Percentiles rank a stretch among this genome's conserved stretches.
Evolutionary conservation across 1,140 invertebrate species (phyloP).

Genomic region (Drosophila rhopaloa): DNA sequence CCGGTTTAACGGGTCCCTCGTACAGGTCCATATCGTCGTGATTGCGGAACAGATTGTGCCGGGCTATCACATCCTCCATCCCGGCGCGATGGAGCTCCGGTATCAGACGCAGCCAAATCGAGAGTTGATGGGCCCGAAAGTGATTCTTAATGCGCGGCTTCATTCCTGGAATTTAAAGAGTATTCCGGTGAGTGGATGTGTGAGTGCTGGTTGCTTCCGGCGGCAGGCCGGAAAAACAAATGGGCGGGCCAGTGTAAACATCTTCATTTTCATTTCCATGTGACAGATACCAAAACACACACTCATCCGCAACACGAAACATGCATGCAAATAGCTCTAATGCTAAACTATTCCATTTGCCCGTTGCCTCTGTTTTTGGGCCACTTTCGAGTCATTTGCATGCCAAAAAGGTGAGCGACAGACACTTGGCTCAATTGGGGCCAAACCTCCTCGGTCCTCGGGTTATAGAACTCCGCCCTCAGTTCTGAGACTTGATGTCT

Average conservation of each 20-base stretch:
- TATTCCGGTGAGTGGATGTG: slow-evolving; percentile 35
- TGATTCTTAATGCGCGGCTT: slow-evolving; percentile 96
- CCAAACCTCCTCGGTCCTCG: slow-evolving; percentile 20
- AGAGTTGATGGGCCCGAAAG: slow-evolving; percentile 96
- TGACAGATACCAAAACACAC: slow-evolving; percentile 42
- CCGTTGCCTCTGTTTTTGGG: slow-evolving; percentile 41
- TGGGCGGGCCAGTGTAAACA: slow-evolving; percentile 50
- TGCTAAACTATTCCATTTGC: slow-evolving; percentile 60
- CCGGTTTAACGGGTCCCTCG: slow-evolving; percentile 92
- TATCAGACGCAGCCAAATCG: slow-evolving; percentile 96
- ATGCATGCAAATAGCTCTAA: slow-evolving; percentile 64
- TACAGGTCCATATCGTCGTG: slow-evolving; percentile 92
- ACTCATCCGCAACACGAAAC: slow-evolving; percentile 32
- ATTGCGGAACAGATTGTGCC: slow-evolving; percentile 93
- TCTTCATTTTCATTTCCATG: slow-evolving; percentile 57
- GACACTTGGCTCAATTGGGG: slow-evolving; percentile 60
- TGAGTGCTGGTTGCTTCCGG: neutral
- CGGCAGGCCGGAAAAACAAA: slow-evolving; percentile 10
- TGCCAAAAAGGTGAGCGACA: slow-evolving; percentile 66
- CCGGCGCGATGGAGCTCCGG: slow-evolving; percentile 95
- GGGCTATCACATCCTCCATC: slow-evolving; percentile 93
- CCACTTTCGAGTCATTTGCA: slow-evolving; percentile 63
- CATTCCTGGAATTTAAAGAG: slow-evolving; percentile 87
- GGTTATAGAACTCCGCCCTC: neutral
- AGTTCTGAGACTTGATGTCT: slow-evolving; percentile 31